Evolutionary conservation across 2,113 vertebrate genomes (phyloP).

Genomic region (Corythoichthys intestinalis): DNA sequence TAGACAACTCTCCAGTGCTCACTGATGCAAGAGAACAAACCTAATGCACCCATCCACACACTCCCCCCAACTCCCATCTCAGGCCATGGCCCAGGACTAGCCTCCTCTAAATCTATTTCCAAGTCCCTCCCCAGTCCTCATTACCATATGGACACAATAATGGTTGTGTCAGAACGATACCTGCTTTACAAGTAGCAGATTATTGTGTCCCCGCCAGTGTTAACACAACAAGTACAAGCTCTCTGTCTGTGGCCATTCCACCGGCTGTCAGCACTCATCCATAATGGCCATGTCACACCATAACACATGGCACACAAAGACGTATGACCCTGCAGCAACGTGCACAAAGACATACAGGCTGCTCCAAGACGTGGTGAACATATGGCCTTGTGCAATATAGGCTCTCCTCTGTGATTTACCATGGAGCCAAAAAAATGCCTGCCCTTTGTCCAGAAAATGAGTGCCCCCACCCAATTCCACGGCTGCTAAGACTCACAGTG

Average conservation of each 20-base stretch:
- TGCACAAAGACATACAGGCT: conserved; percentile 67
- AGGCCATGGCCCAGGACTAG: conserved; percentile 59
- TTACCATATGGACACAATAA: conserved; percentile 80
- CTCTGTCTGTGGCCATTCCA: conserved; percentile 75
- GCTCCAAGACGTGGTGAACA: conserved; percentile 63
- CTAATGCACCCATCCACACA: conserved; percentile 55
- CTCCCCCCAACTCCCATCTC: conserved; percentile 39
- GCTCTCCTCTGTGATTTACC: conserved; percentile 41
- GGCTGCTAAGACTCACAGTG: conserved; percentile 66
- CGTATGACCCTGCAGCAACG: conserved; percentile 58
- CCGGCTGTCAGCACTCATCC: conserved; percentile 81
- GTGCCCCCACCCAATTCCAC: conserved; percentile 27
- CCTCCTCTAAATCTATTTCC: conserved; percentile 82
- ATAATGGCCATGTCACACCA: conserved; percentile 74
- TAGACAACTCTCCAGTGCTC: conserved; percentile 81
- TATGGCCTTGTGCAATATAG: conserved; percentile 67
- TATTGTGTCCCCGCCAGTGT: conserved; percentile 80
- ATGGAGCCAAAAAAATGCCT: conserved; percentile 51
- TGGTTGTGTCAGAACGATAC: conserved; percentile 83
- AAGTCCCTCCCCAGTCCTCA: conserved; percentile 74
- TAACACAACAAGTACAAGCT: conserved; percentile 78
- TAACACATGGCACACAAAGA: conserved; percentile 64
- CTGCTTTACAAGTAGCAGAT: conserved; percentile 89
- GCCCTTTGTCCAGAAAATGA: conserved; percentile 67
- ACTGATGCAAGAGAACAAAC: conserved; percentile 75